phyloP scores from a whole-genome alignment of 2,113 vertebrate species.

The Salvator merianae region DNA sequence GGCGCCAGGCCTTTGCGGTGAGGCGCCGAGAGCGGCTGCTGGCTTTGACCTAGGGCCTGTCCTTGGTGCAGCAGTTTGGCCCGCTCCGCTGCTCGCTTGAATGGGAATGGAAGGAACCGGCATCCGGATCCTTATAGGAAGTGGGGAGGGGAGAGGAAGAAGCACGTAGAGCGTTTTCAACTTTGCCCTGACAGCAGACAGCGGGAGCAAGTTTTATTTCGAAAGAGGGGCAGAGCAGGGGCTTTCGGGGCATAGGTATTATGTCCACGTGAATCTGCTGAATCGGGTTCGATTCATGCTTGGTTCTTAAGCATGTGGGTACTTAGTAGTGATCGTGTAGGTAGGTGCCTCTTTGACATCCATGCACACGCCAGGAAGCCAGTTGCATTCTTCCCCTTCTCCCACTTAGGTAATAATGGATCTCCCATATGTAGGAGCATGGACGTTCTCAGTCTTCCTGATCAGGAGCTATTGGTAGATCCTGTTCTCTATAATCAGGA shows the following conservation, averaged over 20 bases:
- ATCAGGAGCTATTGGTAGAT: not conserved
- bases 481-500: not conserved
- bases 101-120: no score
- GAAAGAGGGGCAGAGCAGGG: not conserved
- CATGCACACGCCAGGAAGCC: not conserved
- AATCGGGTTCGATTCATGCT: not conserved
- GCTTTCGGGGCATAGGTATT: no score
- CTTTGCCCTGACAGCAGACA: not conserved
- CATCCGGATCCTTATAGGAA: not conserved
- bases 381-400: not conserved
- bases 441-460: not conserved
- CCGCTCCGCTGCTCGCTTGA: not conserved
- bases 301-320: not conserved
- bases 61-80: slow-evolving; percentile 37
- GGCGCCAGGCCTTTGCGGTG: not conserved
- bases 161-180: not conserved
- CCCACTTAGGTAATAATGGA: no score
- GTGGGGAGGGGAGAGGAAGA: not conserved
- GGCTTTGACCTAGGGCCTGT: slow-evolving; percentile 54
- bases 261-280: not conserved
- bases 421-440: not conserved
- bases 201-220: no score
- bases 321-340: not conserved
- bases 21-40: not conserved
- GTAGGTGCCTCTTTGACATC: no score